Evolutionary conservation across 23 tunicate genomes (phyloP), one percentile per base, ranked within the genome.

Genomic region (Ascidia mentula): DNA sequence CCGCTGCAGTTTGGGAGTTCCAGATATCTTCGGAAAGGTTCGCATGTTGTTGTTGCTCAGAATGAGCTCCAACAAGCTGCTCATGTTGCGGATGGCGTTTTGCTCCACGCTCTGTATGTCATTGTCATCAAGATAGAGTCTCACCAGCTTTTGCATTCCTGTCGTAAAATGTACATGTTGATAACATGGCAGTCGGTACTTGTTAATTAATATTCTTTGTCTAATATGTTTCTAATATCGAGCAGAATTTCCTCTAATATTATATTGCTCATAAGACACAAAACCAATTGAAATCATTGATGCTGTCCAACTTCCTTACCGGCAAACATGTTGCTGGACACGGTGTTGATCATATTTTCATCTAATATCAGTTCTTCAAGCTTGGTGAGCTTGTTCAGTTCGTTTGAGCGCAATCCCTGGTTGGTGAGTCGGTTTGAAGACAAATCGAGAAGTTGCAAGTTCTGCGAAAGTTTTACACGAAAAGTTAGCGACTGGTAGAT

Each of bases 31-130:
- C 72, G 97, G 97, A 33, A 91, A 81, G 72, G 45, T 26, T 0
- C 69, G 30, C 59, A 92, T 69, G 46, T 60, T 45, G 82, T 92
- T 92, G 69, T 42, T 45, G 59, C 89, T 59, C 0, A 92, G 79
- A 26, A 82, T 92, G 45, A 92, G 59, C 77, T 92, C 97, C 59
- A 87, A 73, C 45, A 92, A 45, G 38, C 83, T 82, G 40, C 46
- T 72, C 78, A 92, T 36, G 81, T 82, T 86, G 28, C 32, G n/a
- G 65, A 91, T 76, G 9, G 88, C 88, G 0, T 40, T 69, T 13
- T 31, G 53, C 6, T 82, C 88, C 37, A 91, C 82, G 1, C 32
- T 31, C 30, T 35, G 38, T 6, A 91, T 86, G 60, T 40, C 40
- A 46, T 91, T 91, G 69, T 82, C 40, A 38, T 86, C 80, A 45